A percentile compares a stretch with the other conserved stretches of the same genome.
These are phyloP conservation scores for Streptopelia turtur DNA, from an alignment of 2,797 vertebrate species.

Conservation along the genomic window DNA sequence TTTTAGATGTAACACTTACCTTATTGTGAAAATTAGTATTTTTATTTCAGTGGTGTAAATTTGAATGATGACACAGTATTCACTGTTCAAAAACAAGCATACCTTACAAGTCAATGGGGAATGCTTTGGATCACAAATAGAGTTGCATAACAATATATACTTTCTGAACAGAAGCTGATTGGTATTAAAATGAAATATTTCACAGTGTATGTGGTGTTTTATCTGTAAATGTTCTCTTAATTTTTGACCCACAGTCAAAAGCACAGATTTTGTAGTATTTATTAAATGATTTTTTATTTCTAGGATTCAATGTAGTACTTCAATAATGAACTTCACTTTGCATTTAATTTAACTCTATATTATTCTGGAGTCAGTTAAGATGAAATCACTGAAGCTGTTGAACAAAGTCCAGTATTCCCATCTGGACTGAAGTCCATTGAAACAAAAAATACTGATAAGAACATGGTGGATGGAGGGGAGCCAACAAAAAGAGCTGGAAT, in stretches of 20 bases:
- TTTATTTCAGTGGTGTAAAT: conserved; percentile 29
- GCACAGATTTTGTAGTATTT: background rate
- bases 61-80: conserved; percentile 13
- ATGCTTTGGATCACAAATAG: conserved; percentile 8
- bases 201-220: background rate
- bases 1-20: conserved; percentile 28
- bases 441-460: background rate
- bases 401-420: background rate
- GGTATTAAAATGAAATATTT: conserved; percentile 35
- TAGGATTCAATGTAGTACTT: background rate
- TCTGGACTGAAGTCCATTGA: background rate
- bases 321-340: background rate
- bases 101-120: conserved; percentile 1
- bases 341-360: background rate
- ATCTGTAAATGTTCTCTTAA: background rate
- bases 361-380: background rate
- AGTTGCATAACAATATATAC: background rate
- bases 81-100: background rate
- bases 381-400: background rate
- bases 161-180: background rate
- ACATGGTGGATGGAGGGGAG: background rate
- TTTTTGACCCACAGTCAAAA: background rate
- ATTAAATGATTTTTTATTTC: background rate
- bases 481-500: background rate
- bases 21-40: conserved; percentile 42